Evolutionary conservation across 2,797 vertebrate species (phyloP), one percentile per base, ranked within the genome.

Genomic region (Salarias fasciatus): DNA sequence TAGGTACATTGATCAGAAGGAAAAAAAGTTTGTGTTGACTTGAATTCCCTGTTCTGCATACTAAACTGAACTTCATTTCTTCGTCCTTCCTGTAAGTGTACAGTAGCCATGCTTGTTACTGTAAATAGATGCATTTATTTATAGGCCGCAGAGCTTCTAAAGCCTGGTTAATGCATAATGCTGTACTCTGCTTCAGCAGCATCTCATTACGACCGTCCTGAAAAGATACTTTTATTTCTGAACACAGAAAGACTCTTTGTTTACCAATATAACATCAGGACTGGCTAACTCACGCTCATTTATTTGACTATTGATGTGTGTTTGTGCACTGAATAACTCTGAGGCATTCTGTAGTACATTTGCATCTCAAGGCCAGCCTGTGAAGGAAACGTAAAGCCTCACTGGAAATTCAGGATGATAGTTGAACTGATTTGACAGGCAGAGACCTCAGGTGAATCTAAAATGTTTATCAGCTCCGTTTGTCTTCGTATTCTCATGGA

Each of bases 141-240:
- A 73, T 46, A 14, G 61, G 24, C 63, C 51, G 37, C 53, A 37
- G 56, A 55, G 43, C 55, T 63, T 75, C 73, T 38, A 68, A 33
- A 8, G 42, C 63, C 53, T 56, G 4, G 36, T 62, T 59, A 56
- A 47, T 51, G 35, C 46, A 56, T 30, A 42, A 63, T 67, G 36
- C 44, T 44, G 44, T 33, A 35, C 57, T 68, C 37, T 52, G 54
- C 47, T 63, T 82, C 72, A 43, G 28, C 67, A 69, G 62, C 33
- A 50, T 62, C 38, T 76, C 57, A 67, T 83, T 79, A 72, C 78
- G 41, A 69, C 10, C 64, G 61, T 0, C 4, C 40, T 86, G 45
- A 82, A 85, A 77, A 56, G 52, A 78, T 62, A 58, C 60, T 70
- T 77, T 78, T 64, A 68, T 73, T 50, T 62, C 24, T 56, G 36